Evolutionary conservation across 2,797 vertebrate genomes (phyloP).

Genomic region (Molossus molossus): DNA sequence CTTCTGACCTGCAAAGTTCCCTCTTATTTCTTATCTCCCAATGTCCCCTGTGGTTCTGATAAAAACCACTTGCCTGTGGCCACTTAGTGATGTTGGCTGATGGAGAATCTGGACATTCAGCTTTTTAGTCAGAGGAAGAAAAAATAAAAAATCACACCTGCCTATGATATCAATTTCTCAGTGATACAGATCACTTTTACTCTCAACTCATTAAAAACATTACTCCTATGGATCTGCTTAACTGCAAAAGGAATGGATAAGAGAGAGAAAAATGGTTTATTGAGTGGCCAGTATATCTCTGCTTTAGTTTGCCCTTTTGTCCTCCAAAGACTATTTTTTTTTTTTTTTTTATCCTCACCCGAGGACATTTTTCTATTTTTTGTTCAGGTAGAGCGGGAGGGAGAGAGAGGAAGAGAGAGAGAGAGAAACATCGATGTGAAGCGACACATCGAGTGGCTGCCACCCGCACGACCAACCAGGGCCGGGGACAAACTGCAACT

Average conservation of each 20-base stretch:
- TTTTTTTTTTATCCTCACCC: no score
- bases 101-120: not conserved
- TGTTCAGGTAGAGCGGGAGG: no score
- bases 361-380: no score
- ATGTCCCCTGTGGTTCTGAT: not conserved
- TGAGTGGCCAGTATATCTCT: no score
- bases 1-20: not conserved
- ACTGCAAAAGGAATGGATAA: not conserved
- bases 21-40: not conserved
- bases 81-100: not conserved
- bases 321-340: no score
- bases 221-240: not conserved
- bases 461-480: no score
- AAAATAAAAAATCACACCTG: not conserved
- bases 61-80: not conserved
- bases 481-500: no score
- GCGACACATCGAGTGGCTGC: no score
- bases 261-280: no score
- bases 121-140: not conserved
- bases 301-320: no score
- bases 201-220: not conserved
- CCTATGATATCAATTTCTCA: not conserved
- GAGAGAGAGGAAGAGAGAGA: no score
- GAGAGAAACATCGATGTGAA: no score
- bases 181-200: not conserved